Conservation (phyloP, 2,797 vertebrate species). For the Eupleurogrammus muticus region DNA sequence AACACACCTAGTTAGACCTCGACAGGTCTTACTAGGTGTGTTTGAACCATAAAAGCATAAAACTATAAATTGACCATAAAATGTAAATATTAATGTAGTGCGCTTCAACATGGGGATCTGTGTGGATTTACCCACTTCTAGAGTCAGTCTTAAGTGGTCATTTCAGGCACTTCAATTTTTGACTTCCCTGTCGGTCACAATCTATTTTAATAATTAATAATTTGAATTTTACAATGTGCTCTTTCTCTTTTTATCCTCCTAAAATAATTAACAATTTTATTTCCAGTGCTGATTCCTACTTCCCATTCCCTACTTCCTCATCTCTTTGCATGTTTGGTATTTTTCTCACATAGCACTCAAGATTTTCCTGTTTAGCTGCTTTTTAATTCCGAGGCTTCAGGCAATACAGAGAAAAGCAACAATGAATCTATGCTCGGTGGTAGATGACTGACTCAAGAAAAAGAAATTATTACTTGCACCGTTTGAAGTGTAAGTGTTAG, state of each 20-base stretch:
- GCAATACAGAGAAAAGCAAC: slow-evolving; percentile 53
- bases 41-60: no score
- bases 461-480: not conserved
- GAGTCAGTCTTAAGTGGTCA: no score
- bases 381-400: slow-evolving; percentile 31
- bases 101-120: no score
- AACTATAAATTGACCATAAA: no score
- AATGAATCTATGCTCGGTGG: slow-evolving; percentile 62
- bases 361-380: slow-evolving; percentile 45
- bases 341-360: not conserved
- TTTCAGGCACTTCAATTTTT: no score
- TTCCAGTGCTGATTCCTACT: not conserved
- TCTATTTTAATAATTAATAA: not conserved
- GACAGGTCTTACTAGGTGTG: no score
- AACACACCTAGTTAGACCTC: no score
- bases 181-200: no score
- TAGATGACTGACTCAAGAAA: slow-evolving; percentile 40
- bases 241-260: not conserved
- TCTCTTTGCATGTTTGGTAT: slow-evolving; percentile 44
- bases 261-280: not conserved
- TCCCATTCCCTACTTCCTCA: slow-evolving; percentile 3
- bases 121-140: no score
- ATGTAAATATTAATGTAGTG: no score
- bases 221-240: not conserved
- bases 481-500: not conserved